Evolutionary conservation across 2,797 vertebrate genomes (phyloP).

Genomic region (Monodelphis domestica): DNA sequence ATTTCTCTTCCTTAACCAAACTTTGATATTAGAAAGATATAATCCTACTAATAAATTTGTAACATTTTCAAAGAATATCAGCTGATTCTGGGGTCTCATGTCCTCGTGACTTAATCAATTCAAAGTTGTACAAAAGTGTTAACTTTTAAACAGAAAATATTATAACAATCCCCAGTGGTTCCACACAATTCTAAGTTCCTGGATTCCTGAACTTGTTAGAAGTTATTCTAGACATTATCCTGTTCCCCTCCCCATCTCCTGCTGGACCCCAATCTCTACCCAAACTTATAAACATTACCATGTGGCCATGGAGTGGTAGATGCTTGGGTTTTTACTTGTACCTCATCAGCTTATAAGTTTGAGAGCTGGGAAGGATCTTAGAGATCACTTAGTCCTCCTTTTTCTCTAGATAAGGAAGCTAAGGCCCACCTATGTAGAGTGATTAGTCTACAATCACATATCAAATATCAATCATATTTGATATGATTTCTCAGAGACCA

Average conservation of each 20-base stretch:
- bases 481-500: not conserved
- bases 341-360: not conserved
- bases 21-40: not conserved
- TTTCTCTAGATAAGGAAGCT: not conserved
- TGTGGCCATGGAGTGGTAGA: not conserved
- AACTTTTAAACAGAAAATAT: constrained; percentile 24
- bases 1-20: not conserved
- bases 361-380: not conserved
- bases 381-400: not conserved
- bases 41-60: not conserved
- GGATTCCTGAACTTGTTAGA: not conserved
- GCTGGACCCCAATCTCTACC: not conserved
- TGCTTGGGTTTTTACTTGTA: not conserved
- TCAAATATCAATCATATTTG: not conserved
- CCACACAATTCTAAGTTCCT: not conserved
- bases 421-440: not conserved
- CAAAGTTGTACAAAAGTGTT: not conserved
- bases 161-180: not conserved
- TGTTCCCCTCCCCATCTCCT: not conserved
- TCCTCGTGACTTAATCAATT: not conserved
- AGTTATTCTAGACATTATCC: not conserved
- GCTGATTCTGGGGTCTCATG: not conserved
- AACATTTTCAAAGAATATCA: not conserved
- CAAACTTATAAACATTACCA: not conserved
- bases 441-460: not conserved